Evolutionary conservation across 2,797 vertebrate genomes (phyloP).

Genomic region (Acanthopagrus latus): DNA sequence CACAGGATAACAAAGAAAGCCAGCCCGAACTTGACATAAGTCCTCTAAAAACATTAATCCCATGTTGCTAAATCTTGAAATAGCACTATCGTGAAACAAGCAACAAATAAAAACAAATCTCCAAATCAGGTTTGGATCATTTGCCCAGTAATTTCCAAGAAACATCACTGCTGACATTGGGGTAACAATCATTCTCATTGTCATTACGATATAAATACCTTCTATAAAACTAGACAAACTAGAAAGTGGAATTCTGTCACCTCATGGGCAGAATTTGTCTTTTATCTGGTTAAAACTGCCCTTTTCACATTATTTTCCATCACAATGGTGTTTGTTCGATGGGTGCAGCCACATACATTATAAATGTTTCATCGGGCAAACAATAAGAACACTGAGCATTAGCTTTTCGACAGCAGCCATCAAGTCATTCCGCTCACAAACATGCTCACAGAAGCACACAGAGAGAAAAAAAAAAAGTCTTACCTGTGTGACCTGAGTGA

Average conservation of each 20-base stretch:
- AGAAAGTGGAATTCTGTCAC: not conserved
- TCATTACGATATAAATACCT: too few species aligned
- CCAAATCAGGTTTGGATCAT: not conserved
- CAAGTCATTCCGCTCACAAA: not conserved
- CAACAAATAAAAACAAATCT: not conserved
- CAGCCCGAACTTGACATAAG: not conserved
- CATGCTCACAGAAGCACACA: not conserved
- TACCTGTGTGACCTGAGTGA: slow-evolving; percentile 94
- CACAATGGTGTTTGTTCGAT: not conserved
- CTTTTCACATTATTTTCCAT: not conserved
- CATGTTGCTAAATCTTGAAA: not conserved
- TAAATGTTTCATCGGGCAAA: not conserved
- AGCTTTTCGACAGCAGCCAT: not conserved
- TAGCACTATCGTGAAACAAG: not conserved
- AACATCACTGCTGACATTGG: not conserved
- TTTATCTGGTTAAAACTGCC: not conserved
- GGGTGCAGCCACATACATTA: not conserved
- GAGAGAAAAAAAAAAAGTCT: slow-evolving; percentile 5
- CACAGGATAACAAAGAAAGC: not conserved
- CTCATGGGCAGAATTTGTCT: not conserved
- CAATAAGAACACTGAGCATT: not conserved
- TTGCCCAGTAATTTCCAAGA: not conserved
- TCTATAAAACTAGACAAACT: not conserved
- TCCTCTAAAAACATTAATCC: not conserved
- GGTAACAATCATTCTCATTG: not conserved